Conservation (phyloP, 2,888 invertebrate species). For the Incurvaria masculella region DNA sequence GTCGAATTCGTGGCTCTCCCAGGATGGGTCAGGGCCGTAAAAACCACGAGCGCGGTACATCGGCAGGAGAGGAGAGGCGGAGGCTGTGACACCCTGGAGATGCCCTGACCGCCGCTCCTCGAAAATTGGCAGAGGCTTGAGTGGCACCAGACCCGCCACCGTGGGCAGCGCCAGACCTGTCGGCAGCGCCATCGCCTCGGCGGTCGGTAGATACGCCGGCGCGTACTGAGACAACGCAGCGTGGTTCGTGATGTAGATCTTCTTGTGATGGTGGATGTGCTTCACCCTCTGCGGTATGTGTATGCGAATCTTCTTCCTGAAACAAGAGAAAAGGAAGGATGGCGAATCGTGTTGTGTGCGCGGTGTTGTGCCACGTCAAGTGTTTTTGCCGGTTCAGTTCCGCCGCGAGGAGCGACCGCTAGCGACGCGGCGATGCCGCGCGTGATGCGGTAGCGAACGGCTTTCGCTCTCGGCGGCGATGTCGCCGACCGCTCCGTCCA, state of each 20-base stretch:
- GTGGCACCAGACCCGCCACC: slow-evolving; percentile 30
- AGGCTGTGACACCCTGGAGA: slow-evolving; percentile 20
- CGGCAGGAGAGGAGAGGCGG: slow-evolving; percentile 41
- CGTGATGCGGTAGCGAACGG: neutral
- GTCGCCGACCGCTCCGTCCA: slow-evolving; percentile 17
- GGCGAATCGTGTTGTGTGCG: slow-evolving; percentile 7
- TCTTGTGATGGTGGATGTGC: slow-evolving; percentile 54
- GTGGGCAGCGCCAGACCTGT: slow-evolving; percentile 35
- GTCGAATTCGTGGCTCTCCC: slow-evolving; percentile 40
- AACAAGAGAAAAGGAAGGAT: slow-evolving; percentile 33
- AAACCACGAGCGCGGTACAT: slow-evolving; percentile 46
- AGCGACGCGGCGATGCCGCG: too few species aligned
- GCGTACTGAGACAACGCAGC: slow-evolving; percentile 46
- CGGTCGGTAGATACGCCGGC: slow-evolving; percentile 43
- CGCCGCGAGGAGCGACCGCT: too few species aligned
- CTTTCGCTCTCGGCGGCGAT: slow-evolving; percentile 37
- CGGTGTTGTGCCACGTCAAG: slow-evolving; percentile 27
- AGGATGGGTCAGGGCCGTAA: slow-evolving; percentile 39
- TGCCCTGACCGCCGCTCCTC: slow-evolving; percentile 30
- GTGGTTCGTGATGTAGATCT: slow-evolving; percentile 52
- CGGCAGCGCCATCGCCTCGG: slow-evolving; percentile 39
- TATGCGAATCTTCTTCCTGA: slow-evolving; percentile 55
- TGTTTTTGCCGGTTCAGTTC: slow-evolving; percentile 19
- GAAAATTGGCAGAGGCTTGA: slow-evolving; percentile 35
- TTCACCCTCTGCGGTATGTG: slow-evolving; percentile 56